A percentile compares a stretch with the other conserved stretches of the same genome.
Conservation (phyloP, 2,797 vertebrate species). For the Cygnus olor region DNA sequence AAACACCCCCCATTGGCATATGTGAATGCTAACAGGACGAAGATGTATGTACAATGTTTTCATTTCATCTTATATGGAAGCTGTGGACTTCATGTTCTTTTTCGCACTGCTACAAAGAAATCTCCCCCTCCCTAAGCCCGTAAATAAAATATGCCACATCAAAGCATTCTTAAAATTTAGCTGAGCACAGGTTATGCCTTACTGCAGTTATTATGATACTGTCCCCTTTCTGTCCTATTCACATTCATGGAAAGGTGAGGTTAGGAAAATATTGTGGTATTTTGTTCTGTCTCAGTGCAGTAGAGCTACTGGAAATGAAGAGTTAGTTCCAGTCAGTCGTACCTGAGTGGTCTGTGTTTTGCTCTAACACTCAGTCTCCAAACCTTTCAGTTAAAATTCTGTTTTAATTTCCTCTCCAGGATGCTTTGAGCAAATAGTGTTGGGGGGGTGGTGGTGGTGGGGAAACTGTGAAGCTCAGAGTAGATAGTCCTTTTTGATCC, state of each 20-base stretch:
- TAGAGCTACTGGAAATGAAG: neutral
- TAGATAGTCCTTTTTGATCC: neutral
- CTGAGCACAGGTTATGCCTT: accelerated
- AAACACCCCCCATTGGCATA: neutral
- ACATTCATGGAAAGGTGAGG: neutral
- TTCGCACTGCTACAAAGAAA: neutral
- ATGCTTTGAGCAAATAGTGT: neutral
- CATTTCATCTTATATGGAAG: neutral
- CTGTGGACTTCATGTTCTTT: neutral
- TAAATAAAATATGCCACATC: neutral
- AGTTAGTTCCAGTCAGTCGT: neutral
- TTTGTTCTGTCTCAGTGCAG: neutral
- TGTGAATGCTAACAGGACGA: neutral
- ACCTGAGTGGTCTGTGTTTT: neutral
- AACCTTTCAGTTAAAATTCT: neutral
- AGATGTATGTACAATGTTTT: neutral
- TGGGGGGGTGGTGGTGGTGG: neutral
- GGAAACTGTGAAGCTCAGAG: neutral
- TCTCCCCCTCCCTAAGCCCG: neutral
- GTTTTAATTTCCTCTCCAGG: neutral
- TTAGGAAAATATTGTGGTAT: neutral
- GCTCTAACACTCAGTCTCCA: neutral
- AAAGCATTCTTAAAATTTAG: neutral
- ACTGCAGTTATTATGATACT: neutral
- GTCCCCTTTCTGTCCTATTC: neutral